Evolutionary conservation across 2,888 invertebrate genomes (phyloP).

Genomic region (Diaphora mendica): DNA sequence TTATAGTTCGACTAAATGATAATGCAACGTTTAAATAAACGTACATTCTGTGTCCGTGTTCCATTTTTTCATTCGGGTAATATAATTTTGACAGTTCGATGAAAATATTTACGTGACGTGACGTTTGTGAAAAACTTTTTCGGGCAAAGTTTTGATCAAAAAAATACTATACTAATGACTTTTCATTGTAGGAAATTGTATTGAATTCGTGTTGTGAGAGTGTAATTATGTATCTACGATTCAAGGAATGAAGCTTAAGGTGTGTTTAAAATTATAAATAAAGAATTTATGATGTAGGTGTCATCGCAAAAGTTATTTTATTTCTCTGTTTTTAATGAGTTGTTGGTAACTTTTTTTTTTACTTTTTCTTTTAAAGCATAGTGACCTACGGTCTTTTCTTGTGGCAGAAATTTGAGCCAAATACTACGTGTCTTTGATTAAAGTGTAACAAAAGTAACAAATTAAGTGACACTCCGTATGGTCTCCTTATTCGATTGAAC

Average conservation of each 20-base stretch:
- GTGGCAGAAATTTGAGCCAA: background rate
- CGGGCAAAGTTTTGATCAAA: constrained; percentile 26
- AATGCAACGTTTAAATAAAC: constrained; percentile 39
- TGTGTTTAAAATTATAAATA: constrained; percentile 36
- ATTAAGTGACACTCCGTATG: background rate
- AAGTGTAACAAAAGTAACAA: background rate
- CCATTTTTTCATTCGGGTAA: constrained; percentile 57
- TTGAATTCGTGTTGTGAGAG: constrained; percentile 32
- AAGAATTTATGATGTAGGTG: background rate
- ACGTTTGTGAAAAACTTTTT: constrained; percentile 55
- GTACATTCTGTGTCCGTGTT: constrained; percentile 35
- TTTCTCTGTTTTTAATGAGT: background rate
- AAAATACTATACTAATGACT: too few relatives aligned
- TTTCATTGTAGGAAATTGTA: constrained; percentile 13
- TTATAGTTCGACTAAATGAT: constrained; percentile 52
- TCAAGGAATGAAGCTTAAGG: constrained; percentile 40
- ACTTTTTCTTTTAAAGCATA: too few relatives aligned
- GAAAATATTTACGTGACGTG: constrained; percentile 75
- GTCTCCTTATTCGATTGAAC: background rate
- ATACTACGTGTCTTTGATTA: background rate
- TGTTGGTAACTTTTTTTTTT: background rate
- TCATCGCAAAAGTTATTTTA: constrained; percentile 6
- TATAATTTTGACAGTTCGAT: constrained; percentile 78
- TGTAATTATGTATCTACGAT: constrained; percentile 40
- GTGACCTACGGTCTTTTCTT: background rate